Conservation (phyloP, 23 tunicate species). For the Botrylloides violaceus region DNA sequence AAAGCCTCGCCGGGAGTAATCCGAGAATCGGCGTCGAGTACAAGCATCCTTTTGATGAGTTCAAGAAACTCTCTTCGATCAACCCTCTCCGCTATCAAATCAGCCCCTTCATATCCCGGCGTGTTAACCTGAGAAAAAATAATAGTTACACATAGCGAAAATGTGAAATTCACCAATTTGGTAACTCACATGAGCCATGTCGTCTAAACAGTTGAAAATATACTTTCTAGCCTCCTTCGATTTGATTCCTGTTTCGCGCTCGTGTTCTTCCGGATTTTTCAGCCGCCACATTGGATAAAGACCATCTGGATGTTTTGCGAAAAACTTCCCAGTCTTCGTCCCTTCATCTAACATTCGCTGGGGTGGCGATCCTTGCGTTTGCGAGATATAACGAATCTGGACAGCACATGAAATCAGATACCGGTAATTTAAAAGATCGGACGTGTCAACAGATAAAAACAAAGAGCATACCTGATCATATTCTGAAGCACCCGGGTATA, state of each 20-base stretch:
- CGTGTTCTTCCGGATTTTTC: slow-evolving; percentile 59
- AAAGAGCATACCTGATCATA: slow-evolving; percentile 77
- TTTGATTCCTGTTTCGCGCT: slow-evolving; percentile 62
- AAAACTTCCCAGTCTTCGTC: slow-evolving; percentile 80
- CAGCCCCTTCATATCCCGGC: slow-evolving; percentile 75
- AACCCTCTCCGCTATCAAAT: slow-evolving; percentile 76
- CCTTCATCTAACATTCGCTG: slow-evolving; percentile 85
- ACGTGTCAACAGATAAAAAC: neutral
- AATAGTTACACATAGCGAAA: no score
- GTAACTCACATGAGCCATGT: slow-evolving; percentile 61
- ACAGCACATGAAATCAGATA: neutral
- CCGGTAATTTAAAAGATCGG: neutral
- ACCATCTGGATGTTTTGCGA: slow-evolving; percentile 41
- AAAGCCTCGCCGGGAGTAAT: slow-evolving; percentile 89
- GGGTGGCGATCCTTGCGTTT: slow-evolving; percentile 92
- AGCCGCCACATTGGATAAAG: slow-evolving; percentile 82
- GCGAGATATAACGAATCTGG: slow-evolving; percentile 86
- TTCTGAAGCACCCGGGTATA: slow-evolving; percentile 92
- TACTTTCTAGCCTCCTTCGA: slow-evolving; percentile 95
- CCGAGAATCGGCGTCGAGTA: slow-evolving; percentile 68
- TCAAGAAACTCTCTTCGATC: slow-evolving; percentile 88
- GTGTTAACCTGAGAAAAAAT: slow-evolving; percentile 54
- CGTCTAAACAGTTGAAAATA: slow-evolving; percentile 90
- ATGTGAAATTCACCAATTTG: neutral
- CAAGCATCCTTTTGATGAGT: slow-evolving; percentile 68